Evolutionary conservation across 2,888 invertebrate species (phyloP), one percentile per base, ranked within the genome.

Genomic region (Acronicta aceris): DNA sequence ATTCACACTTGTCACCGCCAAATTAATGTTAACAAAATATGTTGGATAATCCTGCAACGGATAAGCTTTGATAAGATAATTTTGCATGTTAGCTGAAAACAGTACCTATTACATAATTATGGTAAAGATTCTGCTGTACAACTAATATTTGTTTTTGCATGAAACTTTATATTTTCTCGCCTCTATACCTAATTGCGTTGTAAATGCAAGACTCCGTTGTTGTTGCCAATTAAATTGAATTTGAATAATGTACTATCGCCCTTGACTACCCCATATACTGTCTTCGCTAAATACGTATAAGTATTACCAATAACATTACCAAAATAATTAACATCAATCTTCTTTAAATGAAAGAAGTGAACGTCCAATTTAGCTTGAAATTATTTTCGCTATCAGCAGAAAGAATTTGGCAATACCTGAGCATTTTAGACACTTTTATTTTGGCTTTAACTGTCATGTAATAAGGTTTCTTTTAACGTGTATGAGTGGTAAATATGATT

Each of bases 241-340:
- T 50, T 17, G 30, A 53, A 54, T 7, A 45, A 59, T 49, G 41
- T 54, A 52, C 38, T 30, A 25, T 59, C 46, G 72, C 64, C 78
- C 76, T 78, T 76, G 69, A 40, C 50, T 59, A 51, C 21, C 25
- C 54, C 60, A 27, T 71, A 71, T 42, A 57, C 27, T 50, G 40
- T 27, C 48, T 53, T 55, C 47, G 55, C 54, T 52, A 61, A 54
- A 46, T 60, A 56, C 43, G 47, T 49, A 41, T 49, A 15, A 54
- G 51, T 30, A 45, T 40, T 13, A 36, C 25, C 40, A 54, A 25
- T 13, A 17, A 30, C 10, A 25, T 10, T 6, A 46, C 12, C 17
- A 12, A 25, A 52, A 33, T 0, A 45, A 52, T 25, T n/a, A 8
- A 57, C 2, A 45, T 42, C 8, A 30, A 43, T 9, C 13, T 38